Conservation (phyloP, 1,140 invertebrate genomes). For the Sipha flava region DNA sequence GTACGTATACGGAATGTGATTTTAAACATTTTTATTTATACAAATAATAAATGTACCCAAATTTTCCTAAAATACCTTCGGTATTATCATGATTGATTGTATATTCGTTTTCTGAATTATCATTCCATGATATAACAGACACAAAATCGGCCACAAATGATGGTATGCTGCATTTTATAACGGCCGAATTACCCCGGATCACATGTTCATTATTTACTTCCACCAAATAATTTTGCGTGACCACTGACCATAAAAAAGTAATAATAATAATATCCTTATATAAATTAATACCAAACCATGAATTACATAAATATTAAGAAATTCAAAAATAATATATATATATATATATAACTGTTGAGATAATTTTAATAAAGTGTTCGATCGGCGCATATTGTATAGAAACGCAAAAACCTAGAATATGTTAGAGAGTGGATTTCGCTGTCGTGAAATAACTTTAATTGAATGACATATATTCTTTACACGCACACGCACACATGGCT, state of each 20-base stretch:
- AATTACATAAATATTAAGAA: neutral
- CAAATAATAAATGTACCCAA: neutral
- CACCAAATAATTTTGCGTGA: conserved; percentile 32
- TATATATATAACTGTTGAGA: neutral
- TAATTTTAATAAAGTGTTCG: neutral
- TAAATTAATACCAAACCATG: neutral
- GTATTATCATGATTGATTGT: neutral
- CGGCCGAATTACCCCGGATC: conserved; percentile 85
- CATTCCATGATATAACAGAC: conserved; percentile 77
- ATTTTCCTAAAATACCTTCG: neutral
- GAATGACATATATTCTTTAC: neutral
- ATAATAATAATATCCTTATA: neutral
- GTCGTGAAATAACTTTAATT: neutral
- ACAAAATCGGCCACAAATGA: conserved; percentile 88
- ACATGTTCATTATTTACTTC: conserved; percentile 66
- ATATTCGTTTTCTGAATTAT: conserved; percentile 59
- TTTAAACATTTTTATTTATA: neutral
- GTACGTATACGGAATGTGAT: neutral
- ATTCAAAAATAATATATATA: conserved; percentile 4
- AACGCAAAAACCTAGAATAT: neutral
- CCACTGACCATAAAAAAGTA: conserved; percentile 27
- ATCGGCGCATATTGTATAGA: neutral
- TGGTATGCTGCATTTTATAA: conserved; percentile 86
- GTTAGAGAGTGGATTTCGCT: neutral
- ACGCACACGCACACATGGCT: neutral